These are phyloP conservation scores for Oxyura jamaicensis DNA, from an alignment of 2,113 vertebrate genomes.

Conservation along the genomic window DNA sequence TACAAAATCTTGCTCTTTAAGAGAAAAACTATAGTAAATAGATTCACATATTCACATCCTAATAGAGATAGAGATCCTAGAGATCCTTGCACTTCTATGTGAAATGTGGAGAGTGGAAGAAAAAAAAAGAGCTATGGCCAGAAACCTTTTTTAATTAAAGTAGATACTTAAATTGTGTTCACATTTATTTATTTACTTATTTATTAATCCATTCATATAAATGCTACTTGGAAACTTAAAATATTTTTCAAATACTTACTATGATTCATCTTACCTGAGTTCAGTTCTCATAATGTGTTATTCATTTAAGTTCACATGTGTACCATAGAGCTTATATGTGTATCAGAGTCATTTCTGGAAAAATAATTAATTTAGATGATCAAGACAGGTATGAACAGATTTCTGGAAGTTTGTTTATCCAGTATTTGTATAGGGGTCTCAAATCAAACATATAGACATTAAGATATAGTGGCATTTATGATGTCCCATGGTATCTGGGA, in stretches of 20 bases:
- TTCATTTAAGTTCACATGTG: not conserved
- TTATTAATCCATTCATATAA: not conserved
- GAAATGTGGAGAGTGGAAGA: not conserved
- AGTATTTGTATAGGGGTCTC: accelerated
- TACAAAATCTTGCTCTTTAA: not conserved
- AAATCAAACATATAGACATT: not conserved
- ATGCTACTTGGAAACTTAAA: not conserved
- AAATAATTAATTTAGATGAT: not conserved
- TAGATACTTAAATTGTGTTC: not conserved
- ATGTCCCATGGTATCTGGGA: not conserved
- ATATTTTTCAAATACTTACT: not conserved
- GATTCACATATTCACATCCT: not conserved
- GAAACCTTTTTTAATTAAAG: not conserved
- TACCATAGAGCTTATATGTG: not conserved
- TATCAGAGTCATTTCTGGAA: not conserved
- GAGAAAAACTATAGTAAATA: not conserved
- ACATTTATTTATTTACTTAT: too few relatives aligned
- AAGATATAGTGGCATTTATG: not conserved
- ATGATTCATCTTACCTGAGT: not conserved
- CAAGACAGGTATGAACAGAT: not conserved
- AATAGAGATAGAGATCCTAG: not conserved
- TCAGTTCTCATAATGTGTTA: not conserved
- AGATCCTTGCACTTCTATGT: not conserved
- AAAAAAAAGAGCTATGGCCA: not conserved
- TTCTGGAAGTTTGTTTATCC: not conserved